Evolutionary conservation across 2,113 vertebrate genomes (phyloP), one percentile per base, ranked within the genome.

Genomic region (Daphoenositta chrysoptera): DNA sequence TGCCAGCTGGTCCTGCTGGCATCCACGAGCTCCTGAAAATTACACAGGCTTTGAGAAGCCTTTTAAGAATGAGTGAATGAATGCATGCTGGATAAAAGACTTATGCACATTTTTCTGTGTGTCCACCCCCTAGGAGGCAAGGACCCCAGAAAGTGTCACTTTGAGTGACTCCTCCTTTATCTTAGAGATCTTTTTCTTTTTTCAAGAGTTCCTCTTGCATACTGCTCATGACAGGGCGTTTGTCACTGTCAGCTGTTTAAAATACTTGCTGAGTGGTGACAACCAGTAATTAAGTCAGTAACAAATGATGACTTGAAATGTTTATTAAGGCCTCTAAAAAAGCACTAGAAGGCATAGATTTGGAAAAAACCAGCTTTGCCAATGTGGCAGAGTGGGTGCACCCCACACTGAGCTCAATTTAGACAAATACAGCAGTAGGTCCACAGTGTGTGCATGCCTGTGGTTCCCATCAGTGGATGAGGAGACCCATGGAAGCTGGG

Each of bases 391-490:
- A 72, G 58, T 90, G 88, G 85, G 88, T 95, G 71, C 45, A 65
- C 44, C 33, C 23, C 35, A 47, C 33, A 39, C 26, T 2, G 5
- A 87, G 33, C 63, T 58, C 33, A 10, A 0, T 56, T 64, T 27
- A n/a, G 56, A 85, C 65, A 48, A 73, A 63, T 20, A 24, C 0
- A 2, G 45, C 35, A 63, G 15, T 12, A 54, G 26, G 35, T 47
- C 47, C 68, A 3, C 0, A 3, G 21, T 15, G 54, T 1, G 1
- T 26, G 33, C 0, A 1, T 47, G 58, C 40, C 30, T 26, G 60
- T 58, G 37, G 24, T 82, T 66, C 18, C 30, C 54, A 56, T 64
- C 58, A 35, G 69, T 7, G 7, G 47, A 39, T 35, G 19, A 66
- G 75, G 45, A 33, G 54, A 77, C 40, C 8, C n/a, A 13, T 7